These are phyloP conservation scores for Epinephelus awoara DNA, from an alignment of 2,797 vertebrate species.

Conservation along the genomic window DNA sequence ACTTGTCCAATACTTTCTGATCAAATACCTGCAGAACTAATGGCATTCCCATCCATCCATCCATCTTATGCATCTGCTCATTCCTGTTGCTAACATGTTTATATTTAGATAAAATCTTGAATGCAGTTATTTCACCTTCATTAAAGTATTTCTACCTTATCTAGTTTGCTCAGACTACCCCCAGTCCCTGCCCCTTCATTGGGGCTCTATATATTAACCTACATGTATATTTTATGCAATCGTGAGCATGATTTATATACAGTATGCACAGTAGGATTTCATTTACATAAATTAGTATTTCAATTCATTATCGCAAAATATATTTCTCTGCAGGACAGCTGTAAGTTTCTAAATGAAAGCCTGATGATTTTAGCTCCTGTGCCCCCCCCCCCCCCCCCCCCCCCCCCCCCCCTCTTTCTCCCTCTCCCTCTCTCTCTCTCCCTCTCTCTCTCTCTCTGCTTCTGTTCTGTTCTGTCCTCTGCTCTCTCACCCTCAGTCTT, in stretches of 20 bases:
- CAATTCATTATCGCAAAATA: conserved; percentile 46
- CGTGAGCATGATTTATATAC: conserved; percentile 52
- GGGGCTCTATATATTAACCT: conserved; percentile 49
- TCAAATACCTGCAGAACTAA: no score
- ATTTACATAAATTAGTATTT: conserved; percentile 65
- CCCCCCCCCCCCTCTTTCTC: no score
- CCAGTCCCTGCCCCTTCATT: conserved; percentile 7
- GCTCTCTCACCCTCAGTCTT: conserved; percentile 7
- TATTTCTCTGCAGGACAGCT: conserved; percentile 54
- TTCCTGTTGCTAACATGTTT: neutral
- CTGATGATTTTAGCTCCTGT: conserved; percentile 34
- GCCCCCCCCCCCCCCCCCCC: no score
- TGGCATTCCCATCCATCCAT: no score
- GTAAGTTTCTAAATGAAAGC: conserved; percentile 37
- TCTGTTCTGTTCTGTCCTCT: neutral
- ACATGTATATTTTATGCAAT: conserved; percentile 62
- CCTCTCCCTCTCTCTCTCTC: neutral
- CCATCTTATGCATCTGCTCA: neutral
- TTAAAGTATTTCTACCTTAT: conserved; percentile 25
- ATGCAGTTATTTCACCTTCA: conserved; percentile 9
- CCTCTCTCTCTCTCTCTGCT: neutral
- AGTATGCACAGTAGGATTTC: conserved; percentile 48
- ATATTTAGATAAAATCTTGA: neutral
- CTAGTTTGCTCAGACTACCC: conserved; percentile 23
- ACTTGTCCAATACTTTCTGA: no score